Conservation (phyloP, 2,888 invertebrate genomes). For the Endomychus coccineus region DNA sequence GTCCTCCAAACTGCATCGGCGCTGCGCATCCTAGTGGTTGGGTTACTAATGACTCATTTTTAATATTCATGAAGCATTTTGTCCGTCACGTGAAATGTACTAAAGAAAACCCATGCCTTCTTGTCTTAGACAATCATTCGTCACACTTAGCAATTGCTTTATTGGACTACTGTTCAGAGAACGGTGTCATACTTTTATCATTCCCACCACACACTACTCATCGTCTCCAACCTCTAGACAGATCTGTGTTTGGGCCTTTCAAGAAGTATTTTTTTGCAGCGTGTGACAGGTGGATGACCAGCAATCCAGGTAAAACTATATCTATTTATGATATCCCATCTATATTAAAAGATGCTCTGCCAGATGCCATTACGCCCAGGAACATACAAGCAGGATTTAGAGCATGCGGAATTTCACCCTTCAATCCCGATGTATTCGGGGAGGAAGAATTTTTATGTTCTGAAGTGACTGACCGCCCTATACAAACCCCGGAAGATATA, state of each 20-base stretch:
- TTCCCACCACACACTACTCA: constrained; percentile 11
- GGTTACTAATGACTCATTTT: constrained; percentile 4
- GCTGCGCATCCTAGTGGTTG: constrained; percentile 2
- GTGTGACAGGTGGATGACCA: constrained; percentile 18
- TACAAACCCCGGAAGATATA: too few species aligned
- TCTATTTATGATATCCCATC: constrained; percentile 19
- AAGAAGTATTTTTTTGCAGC: constrained; percentile 10
- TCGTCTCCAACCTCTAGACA: constrained; percentile 17
- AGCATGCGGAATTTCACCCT: constrained; percentile 23
- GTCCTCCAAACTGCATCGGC: too few species aligned
- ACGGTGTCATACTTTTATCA: constrained; percentile 4
- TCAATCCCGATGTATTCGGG: constrained; percentile 18
- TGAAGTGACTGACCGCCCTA: constrained; percentile 10
- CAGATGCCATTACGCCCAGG: constrained; percentile 11
- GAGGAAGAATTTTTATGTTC: constrained; percentile 18
- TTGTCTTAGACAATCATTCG: constrained; percentile 3
- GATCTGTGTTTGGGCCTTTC: constrained; percentile 15
- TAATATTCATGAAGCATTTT: constrained; percentile 5
- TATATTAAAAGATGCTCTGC: constrained; percentile 13
- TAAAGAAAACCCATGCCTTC: not conserved
- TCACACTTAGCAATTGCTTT: constrained; percentile 4
- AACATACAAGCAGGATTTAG: constrained; percentile 23
- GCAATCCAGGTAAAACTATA: constrained; percentile 18
- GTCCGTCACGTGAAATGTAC: not conserved
- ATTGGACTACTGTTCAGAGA: constrained; percentile 6